phyloP scores from a whole-genome alignment of 2,113 vertebrate species.

The Haemorhous mexicanus region DNA sequence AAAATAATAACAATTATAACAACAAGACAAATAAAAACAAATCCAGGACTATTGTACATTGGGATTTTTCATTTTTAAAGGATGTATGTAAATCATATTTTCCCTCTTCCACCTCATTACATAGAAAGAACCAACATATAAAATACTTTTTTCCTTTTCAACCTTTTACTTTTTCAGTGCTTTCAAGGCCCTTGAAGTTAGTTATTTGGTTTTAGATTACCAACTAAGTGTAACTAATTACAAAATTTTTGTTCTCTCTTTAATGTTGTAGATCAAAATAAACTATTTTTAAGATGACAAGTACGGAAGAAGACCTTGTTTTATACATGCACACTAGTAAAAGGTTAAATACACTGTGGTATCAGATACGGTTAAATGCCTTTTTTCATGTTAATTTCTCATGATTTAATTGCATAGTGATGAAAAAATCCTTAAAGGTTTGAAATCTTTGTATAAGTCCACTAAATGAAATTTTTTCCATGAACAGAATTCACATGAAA shows the following conservation, averaged over 20 bases:
- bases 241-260: not conserved
- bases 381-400: not conserved
- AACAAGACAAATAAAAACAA: not conserved
- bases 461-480: not conserved
- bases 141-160: not conserved
- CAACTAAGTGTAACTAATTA: not conserved
- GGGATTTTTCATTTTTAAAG: not conserved
- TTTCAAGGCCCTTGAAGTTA: not conserved
- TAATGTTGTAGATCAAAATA: not conserved
- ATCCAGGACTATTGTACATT: not conserved
- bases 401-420: not conserved
- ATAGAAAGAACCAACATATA: not conserved
- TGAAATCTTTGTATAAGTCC: not conserved
- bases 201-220: not conserved
- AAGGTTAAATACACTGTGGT: not conserved
- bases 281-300: not conserved
- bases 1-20: not conserved
- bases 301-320: not conserved
- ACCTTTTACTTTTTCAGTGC: not conserved
- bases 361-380: not conserved
- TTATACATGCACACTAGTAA: not conserved
- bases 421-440: not conserved
- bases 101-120: not conserved
- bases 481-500: not conserved
- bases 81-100: not conserved